phyloP scores from a whole-genome alignment of 2,113 vertebrate genomes.

The human (Homo sapiens) region DNA sequence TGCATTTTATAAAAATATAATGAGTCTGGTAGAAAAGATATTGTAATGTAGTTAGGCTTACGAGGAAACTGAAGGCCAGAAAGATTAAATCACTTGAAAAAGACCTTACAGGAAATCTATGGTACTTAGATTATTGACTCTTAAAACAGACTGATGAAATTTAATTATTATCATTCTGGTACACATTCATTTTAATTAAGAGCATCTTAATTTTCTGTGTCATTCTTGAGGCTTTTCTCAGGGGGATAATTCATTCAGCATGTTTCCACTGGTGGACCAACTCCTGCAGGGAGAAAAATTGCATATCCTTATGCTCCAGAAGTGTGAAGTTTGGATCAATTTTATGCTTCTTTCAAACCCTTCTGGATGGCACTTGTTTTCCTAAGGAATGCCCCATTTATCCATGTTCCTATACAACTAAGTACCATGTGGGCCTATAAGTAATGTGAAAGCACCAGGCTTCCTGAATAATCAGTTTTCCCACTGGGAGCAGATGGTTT shows the following conservation, averaged over 20 bases:
- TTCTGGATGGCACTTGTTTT: conserved; percentile 24
- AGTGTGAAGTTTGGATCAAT: conserved; percentile 34
- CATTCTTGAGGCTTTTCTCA: background rate
- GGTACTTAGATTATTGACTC: background rate
- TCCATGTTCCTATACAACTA: background rate
- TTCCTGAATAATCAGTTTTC: conserved; percentile 55
- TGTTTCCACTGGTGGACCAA: background rate
- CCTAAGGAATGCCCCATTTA: background rate
- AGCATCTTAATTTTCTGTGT: background rate
- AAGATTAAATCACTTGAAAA: conserved; percentile 35
- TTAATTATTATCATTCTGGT: background rate
- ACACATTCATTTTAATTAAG: background rate
- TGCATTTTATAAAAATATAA: background rate
- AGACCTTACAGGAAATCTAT: conserved; percentile 22
- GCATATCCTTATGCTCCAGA: background rate
- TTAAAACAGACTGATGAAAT: background rate
- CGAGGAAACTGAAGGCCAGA: conserved; percentile 2
- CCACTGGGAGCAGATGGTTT: conserved; percentile 68
- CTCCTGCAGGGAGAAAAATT: conserved; percentile 10
- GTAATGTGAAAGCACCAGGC: conserved; percentile 5
- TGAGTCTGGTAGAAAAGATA: background rate
- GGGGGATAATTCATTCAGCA: background rate
- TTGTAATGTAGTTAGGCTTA: background rate
- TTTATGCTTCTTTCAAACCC: background rate
- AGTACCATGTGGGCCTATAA: background rate